phyloP scores from a whole-genome alignment of 2,113 vertebrate species.

The Entomyzon cyanotis region DNA sequence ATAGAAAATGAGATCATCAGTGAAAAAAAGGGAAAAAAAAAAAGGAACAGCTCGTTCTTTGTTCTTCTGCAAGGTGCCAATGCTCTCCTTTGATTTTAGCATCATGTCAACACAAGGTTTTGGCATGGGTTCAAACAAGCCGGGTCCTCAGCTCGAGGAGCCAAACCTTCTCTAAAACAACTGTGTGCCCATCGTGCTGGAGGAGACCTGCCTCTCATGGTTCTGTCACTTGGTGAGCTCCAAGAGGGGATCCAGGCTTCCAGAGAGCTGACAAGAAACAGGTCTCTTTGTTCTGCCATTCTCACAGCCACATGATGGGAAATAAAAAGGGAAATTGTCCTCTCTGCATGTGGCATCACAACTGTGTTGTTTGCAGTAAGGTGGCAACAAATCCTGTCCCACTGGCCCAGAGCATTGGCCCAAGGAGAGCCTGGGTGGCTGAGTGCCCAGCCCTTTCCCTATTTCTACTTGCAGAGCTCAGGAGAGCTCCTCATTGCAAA shows the following conservation, averaged over 20 bases:
- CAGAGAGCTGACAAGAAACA: background rate
- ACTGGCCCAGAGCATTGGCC: background rate
- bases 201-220: background rate
- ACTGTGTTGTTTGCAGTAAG: background rate
- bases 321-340: background rate
- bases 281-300: background rate
- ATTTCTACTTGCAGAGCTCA: background rate
- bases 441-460: background rate
- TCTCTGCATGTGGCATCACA: background rate
- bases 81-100: slow-evolving; percentile 6
- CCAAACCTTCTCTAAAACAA: background rate
- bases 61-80: slow-evolving; percentile 20
- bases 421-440: background rate
- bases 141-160: background rate
- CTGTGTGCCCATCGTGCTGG: background rate
- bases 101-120: background rate
- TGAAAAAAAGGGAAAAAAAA: background rate
- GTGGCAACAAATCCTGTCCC: background rate
- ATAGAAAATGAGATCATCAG: slow-evolving; percentile 58
- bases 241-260: background rate
- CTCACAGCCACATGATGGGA: background rate
- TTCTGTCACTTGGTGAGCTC: background rate
- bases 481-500: background rate
- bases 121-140: background rate
- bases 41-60: slow-evolving; percentile 17